phyloP scores from a whole-genome alignment of 1,140 invertebrate species.

The Doryteuthis pealeii region DNA sequence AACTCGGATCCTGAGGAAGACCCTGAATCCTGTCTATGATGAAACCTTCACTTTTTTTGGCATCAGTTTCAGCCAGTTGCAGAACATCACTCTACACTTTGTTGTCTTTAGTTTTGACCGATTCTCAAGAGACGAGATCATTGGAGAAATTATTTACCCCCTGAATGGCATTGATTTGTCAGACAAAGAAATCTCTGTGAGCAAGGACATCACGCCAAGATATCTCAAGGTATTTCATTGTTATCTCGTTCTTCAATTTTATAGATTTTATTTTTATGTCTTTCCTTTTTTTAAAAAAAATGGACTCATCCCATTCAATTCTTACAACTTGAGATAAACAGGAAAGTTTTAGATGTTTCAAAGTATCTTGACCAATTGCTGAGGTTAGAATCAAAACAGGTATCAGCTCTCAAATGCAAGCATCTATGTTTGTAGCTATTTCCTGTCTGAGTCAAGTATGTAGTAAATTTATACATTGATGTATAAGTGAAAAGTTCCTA shows the following conservation, averaged over 20 bases:
- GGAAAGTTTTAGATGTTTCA: too few relatives aligned
- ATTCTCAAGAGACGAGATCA: slow-evolving; percentile 85
- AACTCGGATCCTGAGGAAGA: slow-evolving; percentile 80
- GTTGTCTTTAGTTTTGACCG: slow-evolving; percentile 89
- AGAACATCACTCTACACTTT: slow-evolving; percentile 73
- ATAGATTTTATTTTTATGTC: background rate
- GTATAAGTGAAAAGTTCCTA: too few relatives aligned
- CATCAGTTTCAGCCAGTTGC: slow-evolving; percentile 72
- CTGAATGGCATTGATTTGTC: slow-evolving; percentile 63
- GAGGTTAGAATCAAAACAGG: too few relatives aligned
- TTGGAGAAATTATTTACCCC: slow-evolving; percentile 69
- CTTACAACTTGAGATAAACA: too few relatives aligned
- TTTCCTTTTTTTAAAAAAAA: background rate
- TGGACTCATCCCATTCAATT: too few relatives aligned
- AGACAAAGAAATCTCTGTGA: slow-evolving; percentile 43
- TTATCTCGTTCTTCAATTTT: background rate
- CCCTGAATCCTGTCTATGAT: slow-evolving; percentile 83
- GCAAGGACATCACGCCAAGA: slow-evolving; percentile 50
- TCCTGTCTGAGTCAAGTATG: too few relatives aligned
- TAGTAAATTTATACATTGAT: too few relatives aligned
- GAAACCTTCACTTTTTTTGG: slow-evolving; percentile 83
- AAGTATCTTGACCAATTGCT: too few relatives aligned
- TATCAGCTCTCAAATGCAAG: too few relatives aligned
- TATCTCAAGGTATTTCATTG: slow-evolving; percentile 51
- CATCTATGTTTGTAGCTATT: too few relatives aligned